Conservation (phyloP, 2,888 invertebrate genomes). For the Abrostola triplasia region DNA sequence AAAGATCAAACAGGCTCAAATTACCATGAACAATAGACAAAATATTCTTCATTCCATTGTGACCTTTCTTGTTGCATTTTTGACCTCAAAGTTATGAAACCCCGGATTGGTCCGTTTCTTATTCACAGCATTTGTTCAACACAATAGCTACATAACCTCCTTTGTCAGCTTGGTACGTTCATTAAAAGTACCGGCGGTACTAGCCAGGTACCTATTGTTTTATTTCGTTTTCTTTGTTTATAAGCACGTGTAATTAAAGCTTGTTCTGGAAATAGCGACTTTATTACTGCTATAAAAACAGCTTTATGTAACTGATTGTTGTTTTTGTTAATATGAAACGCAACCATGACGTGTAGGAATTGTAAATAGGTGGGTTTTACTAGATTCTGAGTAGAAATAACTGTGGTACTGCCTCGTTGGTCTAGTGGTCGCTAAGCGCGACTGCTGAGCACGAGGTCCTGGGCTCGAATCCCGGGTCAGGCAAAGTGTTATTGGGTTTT, state of each 20-base stretch:
- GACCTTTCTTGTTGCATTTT: constrained; percentile 2
- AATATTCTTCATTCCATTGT: no score
- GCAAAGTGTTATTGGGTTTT: no score
- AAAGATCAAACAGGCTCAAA: no score
- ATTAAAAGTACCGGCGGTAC: constrained; percentile 28
- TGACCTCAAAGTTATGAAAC: not conserved
- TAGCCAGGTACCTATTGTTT: constrained; percentile 50
- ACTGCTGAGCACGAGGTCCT: no score
- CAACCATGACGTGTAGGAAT: not conserved
- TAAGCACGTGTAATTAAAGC: constrained; percentile 62
- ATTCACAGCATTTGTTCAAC: constrained; percentile 37
- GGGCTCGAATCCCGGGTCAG: no score
- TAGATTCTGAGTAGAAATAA: no score
- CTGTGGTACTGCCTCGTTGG: no score
- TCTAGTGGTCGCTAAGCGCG: no score
- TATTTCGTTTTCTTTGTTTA: constrained; percentile 62
- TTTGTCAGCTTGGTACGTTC: constrained; percentile 30
- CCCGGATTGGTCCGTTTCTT: constrained; percentile 19
- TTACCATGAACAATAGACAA: no score
- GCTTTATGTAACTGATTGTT: not conserved
- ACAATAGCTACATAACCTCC: constrained; percentile 29
- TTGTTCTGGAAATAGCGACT: constrained; percentile 51
- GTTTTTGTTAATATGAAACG: not conserved
- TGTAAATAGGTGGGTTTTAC: no score
- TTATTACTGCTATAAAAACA: constrained; percentile 39